Percentiles rank a stretch among this genome's conserved stretches.
phyloP scores from a whole-genome alignment of 2,888 invertebrate species.

The Leptodirus hochenwartii region DNA sequence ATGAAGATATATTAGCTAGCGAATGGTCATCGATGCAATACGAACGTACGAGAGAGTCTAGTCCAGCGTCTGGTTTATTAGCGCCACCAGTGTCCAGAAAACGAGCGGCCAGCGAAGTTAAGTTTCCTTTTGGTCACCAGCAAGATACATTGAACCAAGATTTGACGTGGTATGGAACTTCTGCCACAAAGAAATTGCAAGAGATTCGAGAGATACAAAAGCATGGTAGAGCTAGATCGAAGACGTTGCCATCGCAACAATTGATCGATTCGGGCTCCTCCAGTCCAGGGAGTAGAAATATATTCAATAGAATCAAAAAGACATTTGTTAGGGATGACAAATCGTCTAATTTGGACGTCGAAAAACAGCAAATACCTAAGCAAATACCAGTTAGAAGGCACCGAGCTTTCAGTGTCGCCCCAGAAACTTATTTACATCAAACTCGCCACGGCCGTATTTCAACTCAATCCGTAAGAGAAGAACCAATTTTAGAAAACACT shows the following conservation, averaged over 20 bases:
- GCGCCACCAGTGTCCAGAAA: slow-evolving; percentile 14
- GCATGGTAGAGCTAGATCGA: slow-evolving; percentile 13
- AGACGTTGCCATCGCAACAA: slow-evolving; percentile 13
- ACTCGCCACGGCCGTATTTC: slow-evolving; percentile 18
- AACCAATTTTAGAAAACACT: slow-evolving; percentile 58
- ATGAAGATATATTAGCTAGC: slow-evolving; percentile 53
- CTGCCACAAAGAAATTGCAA: slow-evolving; percentile 38
- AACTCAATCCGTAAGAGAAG: slow-evolving; percentile 21
- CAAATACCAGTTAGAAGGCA: slow-evolving; percentile 26
- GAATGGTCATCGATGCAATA: too few species aligned
- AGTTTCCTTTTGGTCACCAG: slow-evolving; percentile 21
- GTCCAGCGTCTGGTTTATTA: too few species aligned
- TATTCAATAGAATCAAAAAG: slow-evolving; percentile 14
- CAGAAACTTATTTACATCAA: slow-evolving; percentile 15
- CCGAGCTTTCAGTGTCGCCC: slow-evolving; percentile 23
- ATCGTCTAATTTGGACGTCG: slow-evolving; percentile 16
- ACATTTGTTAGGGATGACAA: slow-evolving; percentile 10
- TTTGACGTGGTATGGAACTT: slow-evolving; percentile 51
- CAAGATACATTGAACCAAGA: slow-evolving; percentile 9
- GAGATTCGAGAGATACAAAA: slow-evolving; percentile 23
- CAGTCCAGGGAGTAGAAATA: slow-evolving; percentile 14
- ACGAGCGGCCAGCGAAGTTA: slow-evolving; percentile 41
- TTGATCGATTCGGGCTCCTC: slow-evolving; percentile 11
- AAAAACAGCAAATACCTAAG: slow-evolving; percentile 17
- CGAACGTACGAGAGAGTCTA: too few species aligned